Evolutionary conservation across 2,113 vertebrate genomes (phyloP), one percentile per base, ranked within the genome.

Genomic region (Tupaia tana): DNA sequence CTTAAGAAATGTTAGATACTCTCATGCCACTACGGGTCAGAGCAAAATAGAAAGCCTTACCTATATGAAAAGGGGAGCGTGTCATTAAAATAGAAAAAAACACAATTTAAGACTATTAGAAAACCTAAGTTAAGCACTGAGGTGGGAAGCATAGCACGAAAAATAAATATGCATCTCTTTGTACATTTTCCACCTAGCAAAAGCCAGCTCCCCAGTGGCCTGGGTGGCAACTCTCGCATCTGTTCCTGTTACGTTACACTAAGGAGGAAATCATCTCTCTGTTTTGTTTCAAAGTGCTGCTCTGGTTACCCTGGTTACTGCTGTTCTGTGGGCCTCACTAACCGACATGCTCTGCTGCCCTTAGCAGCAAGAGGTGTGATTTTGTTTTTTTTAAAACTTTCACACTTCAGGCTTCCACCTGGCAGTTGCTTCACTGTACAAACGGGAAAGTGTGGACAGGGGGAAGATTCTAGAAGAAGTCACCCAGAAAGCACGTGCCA

Each of bases 21-120:
- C 84, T 73, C 92, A 58, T 1, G 74, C 87, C 91, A 97, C 94
- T 95, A 64, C 12, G 88, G 75, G 90, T 95, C 87, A 95, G 71
- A 77, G 54, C 96, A 80, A 83, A 93, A 73, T 20, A 85, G 52
- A 96, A 95, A 97, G 91, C 89, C 96, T 98, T 80, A 96, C 96
- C 95, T 97, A 97, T 0, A 18, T 63, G 89, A 59, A 96, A 96
- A 87, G 91, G 24, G 91, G 93, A 97, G 97, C 82, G 67, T 70
- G 74, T 92, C 91, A 56, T 95, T 89, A 96, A 93, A 91, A 82
- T 0, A 58, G 92, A 82, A 92, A 89, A 89, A 93, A 94, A 91
- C 56, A 94, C 59, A 82, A 86, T 86, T 85, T 9, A 86, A 93
- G 97, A 90, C 94, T 95, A 97, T 79, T 22, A 90, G 96, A 86